Evolutionary conservation across 2,113 vertebrate genomes (phyloP), one percentile per base, ranked within the genome.

Genomic region (Urocitellus parryii): DNA sequence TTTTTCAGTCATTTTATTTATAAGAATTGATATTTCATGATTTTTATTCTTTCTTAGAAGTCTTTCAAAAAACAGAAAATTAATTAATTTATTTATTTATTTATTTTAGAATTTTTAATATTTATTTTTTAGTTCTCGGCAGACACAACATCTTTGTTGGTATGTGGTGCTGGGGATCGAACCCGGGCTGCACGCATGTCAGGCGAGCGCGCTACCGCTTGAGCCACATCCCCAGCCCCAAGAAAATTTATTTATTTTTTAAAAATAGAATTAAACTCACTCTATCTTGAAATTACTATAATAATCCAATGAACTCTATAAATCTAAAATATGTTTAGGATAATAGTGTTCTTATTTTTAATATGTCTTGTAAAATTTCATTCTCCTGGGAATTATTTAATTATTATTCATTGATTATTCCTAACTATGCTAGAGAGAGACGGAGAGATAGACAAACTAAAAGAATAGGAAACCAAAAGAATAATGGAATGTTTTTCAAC

Each of bases 271-370:
- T 80, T 94, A 81, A 80, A 85, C 51, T 77, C 32, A 73, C 48
- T 89, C 73, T 77, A 86, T 77, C 68, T 92, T 89, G 34, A 92
- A 94, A 92, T 94, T 80, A 89, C n/a, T 27, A 0, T 90, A 72
- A 12, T 0, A 2, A 17, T 65, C 22, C 74, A 90, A 24, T 87
- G 61, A 65, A 81, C n/a, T 90, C 68, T 70, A 14, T 88, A 92
- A 93, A 81, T 86, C 74, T 95, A 70, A 96, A 90, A 37, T 81
- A 77, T 4, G 63, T 89, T 88, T 42, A 11, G 39, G 16, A 27
- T 77, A 58, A 73, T 58, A 58, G 32, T 88, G 8, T 58, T 86
- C 65, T 48, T 79, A 74, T 39, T 93, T 79, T 83, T 91, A 39
- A 63, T 53, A 67, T 37, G 6, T 77, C 79, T 88, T 58, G 29